Evolutionary conservation across 1,140 invertebrate genomes (phyloP), one percentile per base, ranked within the genome.

Genomic region (Diachasma alloeum): DNA sequence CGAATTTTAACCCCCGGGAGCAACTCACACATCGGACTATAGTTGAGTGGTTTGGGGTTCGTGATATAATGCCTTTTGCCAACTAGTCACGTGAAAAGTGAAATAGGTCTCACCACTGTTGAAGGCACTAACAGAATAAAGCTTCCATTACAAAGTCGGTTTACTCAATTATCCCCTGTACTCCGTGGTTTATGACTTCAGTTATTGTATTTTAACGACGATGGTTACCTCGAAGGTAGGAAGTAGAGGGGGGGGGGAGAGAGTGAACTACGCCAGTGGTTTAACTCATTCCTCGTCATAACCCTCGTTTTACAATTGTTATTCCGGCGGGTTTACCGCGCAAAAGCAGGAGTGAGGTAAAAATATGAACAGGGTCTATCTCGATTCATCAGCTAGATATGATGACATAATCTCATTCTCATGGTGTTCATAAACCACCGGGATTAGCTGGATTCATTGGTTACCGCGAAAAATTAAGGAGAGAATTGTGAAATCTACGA

Each of bases 121-220:
- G 78, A 78, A 81, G 74, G 75, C 15, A 76, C 63, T 59, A 76
- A 77, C 53, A 74, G 76, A 76, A 70, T 79, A 70, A 79, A 78
- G 68, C 48, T 77, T 56, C 75, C 71, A 79, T 83, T 81, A 79
- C 71, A 69, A 80, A 76, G 76, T 76, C 48, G 72, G 68, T 81
- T 81, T 77, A 82, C 81, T 79, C 80, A 79, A 83, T 84, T 83
- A 82, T 74, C 70, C 71, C 77, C 68, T 70, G 42, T 74, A 79
- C 76, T 78, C 72, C 66, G 63, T 69, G 76, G 79, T 72, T 81
- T 79, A 78, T 80, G 79, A 71, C 66, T 59, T 56, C 66, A 69
- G 70, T 77, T 68, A 75, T 63, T 26, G 74, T 77, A 74, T 79
- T 80, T 80, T 77, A 80, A 78, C 66, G 74, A 74, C 68, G 53